These are phyloP conservation scores for Pterostichus niger DNA, from an alignment of 2,888 invertebrate genomes.

Conservation along the genomic window DNA sequence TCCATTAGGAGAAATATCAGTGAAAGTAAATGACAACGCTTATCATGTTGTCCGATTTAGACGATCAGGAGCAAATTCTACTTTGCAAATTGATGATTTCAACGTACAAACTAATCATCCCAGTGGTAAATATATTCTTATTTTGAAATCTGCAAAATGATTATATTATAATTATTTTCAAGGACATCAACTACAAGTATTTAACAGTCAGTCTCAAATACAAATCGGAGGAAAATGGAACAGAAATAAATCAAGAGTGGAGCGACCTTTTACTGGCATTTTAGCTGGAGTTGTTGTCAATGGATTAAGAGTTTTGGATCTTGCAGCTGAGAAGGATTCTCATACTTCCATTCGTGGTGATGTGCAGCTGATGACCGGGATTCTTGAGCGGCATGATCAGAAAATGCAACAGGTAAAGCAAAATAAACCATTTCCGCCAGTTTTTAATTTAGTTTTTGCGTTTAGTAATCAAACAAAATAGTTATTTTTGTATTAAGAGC, in stretches of 20 bases:
- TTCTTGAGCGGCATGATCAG: conserved; percentile 88
- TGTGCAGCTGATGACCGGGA: conserved; percentile 87
- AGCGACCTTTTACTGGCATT: conserved; percentile 91
- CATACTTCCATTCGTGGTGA: conserved; percentile 90
- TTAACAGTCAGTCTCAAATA: conserved; percentile 94
- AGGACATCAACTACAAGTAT: conserved; percentile 85
- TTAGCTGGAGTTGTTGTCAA: conserved; percentile 94
- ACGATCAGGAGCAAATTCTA: conserved; percentile 92
- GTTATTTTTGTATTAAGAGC: no score
- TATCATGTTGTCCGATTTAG: conserved; percentile 96
- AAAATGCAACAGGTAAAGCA: conserved; percentile 92
- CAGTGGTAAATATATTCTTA: conserved; percentile 80
- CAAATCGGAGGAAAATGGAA: conserved; percentile 93
- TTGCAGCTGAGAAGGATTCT: conserved; percentile 90
- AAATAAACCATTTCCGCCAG: no score
- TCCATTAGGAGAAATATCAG: conserved; percentile 93
- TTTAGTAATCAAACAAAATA: no score
- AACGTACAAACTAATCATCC: conserved; percentile 92
- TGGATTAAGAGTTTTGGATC: conserved; percentile 89
- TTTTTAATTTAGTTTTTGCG: no score
- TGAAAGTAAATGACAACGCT: conserved; percentile 94
- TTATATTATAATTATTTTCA: neutral
- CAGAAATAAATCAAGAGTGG: conserved; percentile 83
- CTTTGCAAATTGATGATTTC: conserved; percentile 94
- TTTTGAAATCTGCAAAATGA: no score